Conservation (phyloP, 2,797 vertebrate genomes). For the Helarctos malayanus region DNA sequence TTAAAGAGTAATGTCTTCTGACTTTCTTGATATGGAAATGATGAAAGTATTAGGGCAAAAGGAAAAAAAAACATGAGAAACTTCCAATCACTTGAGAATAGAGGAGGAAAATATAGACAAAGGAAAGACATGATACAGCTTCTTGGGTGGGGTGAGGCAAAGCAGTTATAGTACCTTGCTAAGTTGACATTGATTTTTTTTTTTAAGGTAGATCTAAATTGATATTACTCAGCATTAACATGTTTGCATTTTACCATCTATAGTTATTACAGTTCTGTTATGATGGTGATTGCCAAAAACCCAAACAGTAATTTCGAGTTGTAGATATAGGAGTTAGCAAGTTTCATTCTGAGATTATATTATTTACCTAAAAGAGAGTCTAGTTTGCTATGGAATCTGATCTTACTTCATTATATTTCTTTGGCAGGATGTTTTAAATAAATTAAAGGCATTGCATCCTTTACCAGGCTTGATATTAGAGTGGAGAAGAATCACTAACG, state of each 20-base stretch:
- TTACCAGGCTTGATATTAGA: conserved; percentile 97
- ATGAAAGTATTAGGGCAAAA: conserved; percentile 43
- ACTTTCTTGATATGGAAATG: conserved; percentile 3
- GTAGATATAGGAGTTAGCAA: neutral
- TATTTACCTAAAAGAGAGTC: conserved; percentile 38
- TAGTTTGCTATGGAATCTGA: conserved; percentile 57
- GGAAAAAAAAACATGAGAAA: neutral
- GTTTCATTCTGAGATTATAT: conserved; percentile 39
- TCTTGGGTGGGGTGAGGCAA: neutral
- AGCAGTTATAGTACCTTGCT: neutral
- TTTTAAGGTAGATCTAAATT: conserved; percentile 40
- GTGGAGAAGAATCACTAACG: conserved; percentile 97
- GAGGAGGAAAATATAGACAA: neutral
- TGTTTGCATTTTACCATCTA: conserved; percentile 25
- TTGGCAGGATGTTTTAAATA: conserved; percentile 95
- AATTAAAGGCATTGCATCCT: conserved; percentile 94
- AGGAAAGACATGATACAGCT: conserved; percentile 9
- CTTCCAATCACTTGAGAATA: neutral
- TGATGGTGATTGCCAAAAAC: neutral
- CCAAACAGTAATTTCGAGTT: conserved; percentile 51
- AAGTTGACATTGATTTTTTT: conserved; percentile 29
- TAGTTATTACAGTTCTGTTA: conserved; percentile 26
- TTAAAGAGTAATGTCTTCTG: conserved; percentile 62
- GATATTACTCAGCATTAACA: neutral
- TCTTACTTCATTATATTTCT: conserved; percentile 78